Evolutionary conservation across 2,888 invertebrate species (phyloP), one percentile per base, ranked within the genome.

Genomic region (Clepsis dumicolana): DNA sequence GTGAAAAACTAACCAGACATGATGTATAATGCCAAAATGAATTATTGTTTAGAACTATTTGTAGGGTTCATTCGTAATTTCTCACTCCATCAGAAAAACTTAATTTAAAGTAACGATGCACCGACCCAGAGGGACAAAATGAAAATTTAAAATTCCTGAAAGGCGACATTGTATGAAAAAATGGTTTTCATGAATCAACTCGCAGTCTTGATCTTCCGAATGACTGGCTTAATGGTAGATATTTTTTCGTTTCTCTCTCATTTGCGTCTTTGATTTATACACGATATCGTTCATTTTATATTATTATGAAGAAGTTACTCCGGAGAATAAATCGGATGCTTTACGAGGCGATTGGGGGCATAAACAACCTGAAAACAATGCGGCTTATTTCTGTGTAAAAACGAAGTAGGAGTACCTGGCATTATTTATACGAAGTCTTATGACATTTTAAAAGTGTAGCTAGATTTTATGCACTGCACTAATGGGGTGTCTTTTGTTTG

Each of bases 231-330:
- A 88, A 90, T 89, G 83, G 82, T 81, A 79, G 78, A 83, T 21
- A 29, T 86, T 86, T 87, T 86, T 86, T 84, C 82, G 80, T 78
- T 80, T 80, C 80, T 74, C 80, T 79, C 82, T 87, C 87, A 88
- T 89, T 89, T 88, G 76, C 85, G 73, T 82, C 70, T 78, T 80
- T 87, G 90, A 90, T 90, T 90, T 89, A 90, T 89, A 78, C 74
- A 76, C 73, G 77, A 83, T 80, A 88, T 88, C 83, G 80, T 79
- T 87, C 82, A 86, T 85, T 85, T 82, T 41, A 27, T 41, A 80
- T 78, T 81, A 80, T 79, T 81, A 81, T 73, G 65, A 70, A 74
- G 73, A 71, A 62, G 29, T 38, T 38, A 27, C 24, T 29, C 38
- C 7, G 29, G 25, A 16, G 18, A 53, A 65, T 65, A 53, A 65